phyloP scores from a whole-genome alignment of 2,113 vertebrate species.

The Dicaeum eximium region DNA sequence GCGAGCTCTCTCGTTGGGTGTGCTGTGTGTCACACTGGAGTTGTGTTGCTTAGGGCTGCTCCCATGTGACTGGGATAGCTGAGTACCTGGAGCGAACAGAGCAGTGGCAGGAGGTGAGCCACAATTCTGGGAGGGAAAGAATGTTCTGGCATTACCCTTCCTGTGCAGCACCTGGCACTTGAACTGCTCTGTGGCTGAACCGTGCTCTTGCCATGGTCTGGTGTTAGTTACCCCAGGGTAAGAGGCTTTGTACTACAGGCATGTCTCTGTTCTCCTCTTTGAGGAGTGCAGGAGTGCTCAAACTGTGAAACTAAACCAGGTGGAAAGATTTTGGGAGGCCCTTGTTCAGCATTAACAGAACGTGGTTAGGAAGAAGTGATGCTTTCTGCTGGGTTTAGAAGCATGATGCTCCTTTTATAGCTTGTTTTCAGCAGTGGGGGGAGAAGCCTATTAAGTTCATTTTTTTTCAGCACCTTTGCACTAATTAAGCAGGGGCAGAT shows the following conservation, averaged over 20 bases:
- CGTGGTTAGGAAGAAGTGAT: not conserved
- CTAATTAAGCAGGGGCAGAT: not conserved
- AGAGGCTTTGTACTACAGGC: not conserved
- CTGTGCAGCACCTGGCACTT: not conserved
- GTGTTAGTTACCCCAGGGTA: not conserved
- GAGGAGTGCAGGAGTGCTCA: not conserved
- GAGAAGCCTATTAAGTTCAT: not conserved
- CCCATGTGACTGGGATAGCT: not conserved
- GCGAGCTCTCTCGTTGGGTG: not conserved
- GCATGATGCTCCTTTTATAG: not conserved
- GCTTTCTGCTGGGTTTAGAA: not conserved
- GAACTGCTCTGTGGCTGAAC: not conserved
- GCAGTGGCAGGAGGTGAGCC: not conserved
- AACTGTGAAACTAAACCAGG: not conserved
- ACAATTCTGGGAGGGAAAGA: not conserved
- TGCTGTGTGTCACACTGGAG: not conserved
- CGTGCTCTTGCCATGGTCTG: not conserved
- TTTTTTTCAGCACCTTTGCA: constrained; percentile 8
- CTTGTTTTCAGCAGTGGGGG: not conserved
- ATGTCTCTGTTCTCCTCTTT: not conserved
- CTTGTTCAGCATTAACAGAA: not conserved
- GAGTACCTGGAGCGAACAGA: not conserved
- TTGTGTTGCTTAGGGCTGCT: not conserved
- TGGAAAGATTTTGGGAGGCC: not conserved
- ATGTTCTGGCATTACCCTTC: rapidly evolving